Base-by-base conservation (phyloP, 2,797 vertebrate species). In the Macroramphosus scolopax region DNA sequence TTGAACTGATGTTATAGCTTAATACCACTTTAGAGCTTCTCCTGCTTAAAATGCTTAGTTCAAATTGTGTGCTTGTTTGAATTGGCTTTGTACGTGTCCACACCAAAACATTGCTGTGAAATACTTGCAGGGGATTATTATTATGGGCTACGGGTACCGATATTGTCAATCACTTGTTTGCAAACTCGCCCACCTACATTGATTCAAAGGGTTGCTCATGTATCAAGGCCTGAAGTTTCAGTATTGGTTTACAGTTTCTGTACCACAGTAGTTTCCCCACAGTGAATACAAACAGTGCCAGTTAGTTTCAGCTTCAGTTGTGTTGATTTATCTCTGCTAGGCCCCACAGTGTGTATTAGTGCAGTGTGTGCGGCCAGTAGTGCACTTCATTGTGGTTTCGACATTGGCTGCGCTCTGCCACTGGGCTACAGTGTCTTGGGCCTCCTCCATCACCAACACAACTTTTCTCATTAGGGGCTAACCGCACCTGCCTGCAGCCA, bases 401-500 rank as follows among this genome's bases (percentile, higher is more conserved):
- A 78, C 70, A 74, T 82, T 82, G 81, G 80, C 81, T 77, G 75
- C 31, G 66, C 67, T 78, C 56, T 67, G 80, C 84, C 76, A 74
- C 81, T 72, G 81, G 80, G 72, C 74, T 85, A 77, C 78, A 78
- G 73, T 57, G 78, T 82, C 77, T 86, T 86, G 86, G 84, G 84
- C 77, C 71, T 79, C 77, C 82, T 88, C 82, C 82, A 85, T 86
- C 78, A 84, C 79, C 81, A 85, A 86, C 84, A 84, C 82, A 84
- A 86, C 82, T 87, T 88, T 85, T 83, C 83, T 87, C 87, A 87
- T 89, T 89, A 87, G 83, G 80, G 80, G 73, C 84, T 84, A 84
- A 85, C 85, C 87, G 72, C 87, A 87, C 86, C 84, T 87, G 87
- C 83, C 81, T 75, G 70, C 79, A 83, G 81, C 83, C 78, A 83